Evolutionary conservation across 2,113 vertebrate genomes (phyloP).

Genomic region (Cromileptes altivelis): DNA sequence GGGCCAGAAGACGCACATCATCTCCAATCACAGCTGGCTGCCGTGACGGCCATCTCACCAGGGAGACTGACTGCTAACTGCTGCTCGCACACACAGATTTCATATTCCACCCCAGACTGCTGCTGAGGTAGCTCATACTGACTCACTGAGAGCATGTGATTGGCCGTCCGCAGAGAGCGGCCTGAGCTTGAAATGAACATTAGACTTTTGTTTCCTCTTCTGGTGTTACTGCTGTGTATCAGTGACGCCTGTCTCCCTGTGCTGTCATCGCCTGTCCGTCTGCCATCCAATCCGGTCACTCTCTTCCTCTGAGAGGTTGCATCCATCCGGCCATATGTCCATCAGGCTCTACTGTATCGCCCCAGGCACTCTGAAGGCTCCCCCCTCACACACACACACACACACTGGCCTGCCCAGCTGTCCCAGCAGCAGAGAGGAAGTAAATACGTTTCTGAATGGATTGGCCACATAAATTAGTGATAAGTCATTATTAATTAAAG

Average conservation of each 20-base stretch:
- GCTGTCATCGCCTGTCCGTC: conserved; percentile 32
- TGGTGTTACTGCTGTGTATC: conserved; percentile 10
- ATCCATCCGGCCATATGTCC: conserved; percentile 70
- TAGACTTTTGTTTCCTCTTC: conserved; percentile 7
- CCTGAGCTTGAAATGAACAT: conserved; percentile 42
- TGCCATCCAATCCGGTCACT: conserved; percentile 2
- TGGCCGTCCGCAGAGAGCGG: conserved; percentile 33
- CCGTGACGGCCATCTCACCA: conserved; percentile 51
- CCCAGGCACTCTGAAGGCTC: conserved; percentile 30
- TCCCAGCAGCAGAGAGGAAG: conserved; percentile 37
- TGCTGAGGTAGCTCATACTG: conserved; percentile 31
- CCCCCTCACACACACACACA: not conserved
- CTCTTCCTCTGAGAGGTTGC: conserved; percentile 38
- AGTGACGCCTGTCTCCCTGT: conserved; percentile 12
- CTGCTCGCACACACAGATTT: not conserved
- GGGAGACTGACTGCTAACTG: conserved; percentile 46
- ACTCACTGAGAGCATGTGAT: conserved; percentile 41
- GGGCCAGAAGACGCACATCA: conserved; percentile 65
- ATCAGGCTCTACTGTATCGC: conserved; percentile 51
- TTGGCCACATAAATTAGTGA: conserved; percentile 60
- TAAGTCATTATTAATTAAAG: conserved; percentile 51
- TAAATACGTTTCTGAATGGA: conserved; percentile 8
- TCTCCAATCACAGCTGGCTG: conserved; percentile 57
- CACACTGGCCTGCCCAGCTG: conserved; percentile 61
- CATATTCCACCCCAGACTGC: conserved; percentile 29